These are phyloP conservation scores for Alitta virens DNA, from an alignment of 2,888 invertebrate genomes.

Conservation along the genomic window DNA sequence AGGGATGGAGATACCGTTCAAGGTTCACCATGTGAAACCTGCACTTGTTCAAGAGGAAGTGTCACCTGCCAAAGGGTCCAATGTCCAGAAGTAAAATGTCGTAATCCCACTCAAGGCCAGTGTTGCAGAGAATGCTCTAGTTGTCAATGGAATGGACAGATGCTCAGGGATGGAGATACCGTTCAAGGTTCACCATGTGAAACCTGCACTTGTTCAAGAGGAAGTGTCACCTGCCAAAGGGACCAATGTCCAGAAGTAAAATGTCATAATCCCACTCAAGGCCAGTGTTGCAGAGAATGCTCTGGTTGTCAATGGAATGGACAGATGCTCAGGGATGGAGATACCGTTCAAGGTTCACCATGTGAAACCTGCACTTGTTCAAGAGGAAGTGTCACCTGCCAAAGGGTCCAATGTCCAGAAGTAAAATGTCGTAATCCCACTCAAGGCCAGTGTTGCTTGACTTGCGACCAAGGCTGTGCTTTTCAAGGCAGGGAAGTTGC, in stretches of 20 bases:
- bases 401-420: not conserved
- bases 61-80: too few relatives aligned
- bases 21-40: not conserved
- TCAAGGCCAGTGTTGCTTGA: slow-evolving; percentile 43
- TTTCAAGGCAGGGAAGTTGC: slow-evolving; percentile 36
- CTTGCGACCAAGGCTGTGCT: slow-evolving; percentile 41
- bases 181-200: not conserved
- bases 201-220: not conserved
- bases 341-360: slow-evolving; percentile 14
- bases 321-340: not conserved
- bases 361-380: slow-evolving; percentile 37
- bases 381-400: slow-evolving; percentile 22
- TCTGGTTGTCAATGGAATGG: not conserved
- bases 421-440: not conserved
- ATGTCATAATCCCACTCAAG: slow-evolving; percentile 4
- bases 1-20: slow-evolving; percentile 15
- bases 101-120: too few relatives aligned
- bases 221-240: not conserved
- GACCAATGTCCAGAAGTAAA: not conserved
- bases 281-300: slow-evolving; percentile 9
- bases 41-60: too few relatives aligned
- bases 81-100: too few relatives aligned
- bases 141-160: not conserved
- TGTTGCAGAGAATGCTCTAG: slow-evolving; percentile 4
- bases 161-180: not conserved